Evolutionary conservation across 2,888 invertebrate species (phyloP).

Genomic region (Eurytoma adleriae): DNA sequence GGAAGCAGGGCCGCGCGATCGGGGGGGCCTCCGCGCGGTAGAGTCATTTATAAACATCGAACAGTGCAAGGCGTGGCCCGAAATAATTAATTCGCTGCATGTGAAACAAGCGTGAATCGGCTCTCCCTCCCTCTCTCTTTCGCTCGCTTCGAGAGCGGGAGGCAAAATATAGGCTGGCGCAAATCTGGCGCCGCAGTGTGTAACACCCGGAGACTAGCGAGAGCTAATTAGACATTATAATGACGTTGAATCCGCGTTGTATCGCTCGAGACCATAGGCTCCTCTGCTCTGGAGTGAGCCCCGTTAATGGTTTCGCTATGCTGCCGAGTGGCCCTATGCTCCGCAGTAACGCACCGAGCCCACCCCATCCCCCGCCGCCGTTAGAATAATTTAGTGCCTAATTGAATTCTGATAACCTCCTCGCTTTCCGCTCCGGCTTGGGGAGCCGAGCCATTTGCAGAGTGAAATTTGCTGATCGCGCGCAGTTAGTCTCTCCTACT

Average conservation of each 20-base stretch:
- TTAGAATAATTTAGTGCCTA: constrained; percentile 54
- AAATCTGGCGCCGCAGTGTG: constrained; percentile 62
- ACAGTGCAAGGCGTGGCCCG: constrained; percentile 60
- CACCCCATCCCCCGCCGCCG: background rate
- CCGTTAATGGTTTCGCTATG: constrained; percentile 50
- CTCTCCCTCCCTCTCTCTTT: constrained; percentile 16
- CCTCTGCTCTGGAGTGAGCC: constrained; percentile 33
- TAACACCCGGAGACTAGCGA: constrained; percentile 60
- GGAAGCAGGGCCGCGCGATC: background rate
- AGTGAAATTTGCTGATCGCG: constrained; percentile 44
- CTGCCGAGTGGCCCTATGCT: constrained; percentile 4
- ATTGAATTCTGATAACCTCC: constrained; percentile 57
- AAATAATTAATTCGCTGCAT: constrained; percentile 66
- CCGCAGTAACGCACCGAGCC: background rate
- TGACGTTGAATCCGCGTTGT: constrained; percentile 62
- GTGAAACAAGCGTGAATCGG: constrained; percentile 52
- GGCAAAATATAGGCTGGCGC: constrained; percentile 45
- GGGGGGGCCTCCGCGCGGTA: constrained; percentile 35
- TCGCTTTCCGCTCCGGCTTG: constrained; percentile 12
- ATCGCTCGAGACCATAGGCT: constrained; percentile 16
- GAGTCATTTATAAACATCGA: constrained; percentile 65
- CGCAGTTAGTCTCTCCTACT: background rate
- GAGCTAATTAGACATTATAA: constrained; percentile 71
- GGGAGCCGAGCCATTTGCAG: constrained; percentile 7
- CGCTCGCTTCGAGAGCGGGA: constrained; percentile 55